Conservation (phyloP, 2,113 vertebrate genomes). For the Zosterops japonicus region DNA sequence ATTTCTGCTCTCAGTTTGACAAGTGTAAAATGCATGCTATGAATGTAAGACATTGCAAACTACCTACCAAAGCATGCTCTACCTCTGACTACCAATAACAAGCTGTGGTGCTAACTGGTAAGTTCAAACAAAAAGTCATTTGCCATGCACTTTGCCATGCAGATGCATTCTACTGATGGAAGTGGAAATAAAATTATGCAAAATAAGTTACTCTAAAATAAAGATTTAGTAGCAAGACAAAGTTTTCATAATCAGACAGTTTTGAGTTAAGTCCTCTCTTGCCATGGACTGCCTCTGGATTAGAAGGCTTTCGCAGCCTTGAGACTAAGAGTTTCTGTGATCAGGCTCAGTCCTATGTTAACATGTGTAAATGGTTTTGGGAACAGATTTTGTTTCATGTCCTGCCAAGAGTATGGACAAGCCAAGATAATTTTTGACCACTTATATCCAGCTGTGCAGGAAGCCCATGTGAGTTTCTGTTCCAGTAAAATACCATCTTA, state of each 20-base stretch:
- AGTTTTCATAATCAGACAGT: background rate
- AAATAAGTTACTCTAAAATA: background rate
- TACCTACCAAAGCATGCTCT: background rate
- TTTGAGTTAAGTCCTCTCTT: background rate
- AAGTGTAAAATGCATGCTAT: background rate
- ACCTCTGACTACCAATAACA: background rate
- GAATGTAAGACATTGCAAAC: background rate
- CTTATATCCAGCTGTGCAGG: background rate
- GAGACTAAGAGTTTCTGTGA: background rate
- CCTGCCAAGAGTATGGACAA: background rate
- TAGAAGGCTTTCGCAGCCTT: background rate
- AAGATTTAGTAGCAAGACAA: background rate
- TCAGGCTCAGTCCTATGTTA: background rate
- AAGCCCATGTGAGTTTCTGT: background rate
- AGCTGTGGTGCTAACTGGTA: background rate
- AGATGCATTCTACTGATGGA: background rate
- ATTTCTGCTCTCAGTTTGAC: background rate
- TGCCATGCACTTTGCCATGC: background rate
- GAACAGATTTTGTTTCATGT: background rate
- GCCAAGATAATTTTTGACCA: background rate
- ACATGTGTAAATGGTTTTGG: background rate
- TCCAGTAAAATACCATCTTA: background rate
- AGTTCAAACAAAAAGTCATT: background rate
- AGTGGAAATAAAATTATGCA: background rate
- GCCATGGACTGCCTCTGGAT: background rate